A percentile compares a stretch with the other conserved stretches of the same genome.
Evolutionary conservation across 2,888 invertebrate genomes (phyloP).

Genomic region (Rotaria socialis): DNA sequence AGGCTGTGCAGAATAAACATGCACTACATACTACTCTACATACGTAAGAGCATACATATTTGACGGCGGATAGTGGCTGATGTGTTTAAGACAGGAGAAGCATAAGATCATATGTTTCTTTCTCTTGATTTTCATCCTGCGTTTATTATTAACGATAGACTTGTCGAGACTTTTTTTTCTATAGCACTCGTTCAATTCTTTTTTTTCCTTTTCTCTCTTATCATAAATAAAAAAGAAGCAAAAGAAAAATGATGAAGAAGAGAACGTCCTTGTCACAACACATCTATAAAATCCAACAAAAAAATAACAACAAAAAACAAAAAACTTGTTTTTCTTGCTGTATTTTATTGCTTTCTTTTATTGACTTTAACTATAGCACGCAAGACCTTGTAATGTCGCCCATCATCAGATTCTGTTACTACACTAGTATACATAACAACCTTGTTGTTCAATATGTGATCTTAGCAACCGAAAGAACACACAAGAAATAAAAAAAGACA

Average conservation of each 20-base stretch:
- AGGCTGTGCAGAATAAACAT: not conserved
- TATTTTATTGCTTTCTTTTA: not conserved
- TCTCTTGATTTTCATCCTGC: not conserved
- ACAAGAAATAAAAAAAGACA: not conserved
- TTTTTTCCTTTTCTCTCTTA: not conserved
- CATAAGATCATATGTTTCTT: not conserved
- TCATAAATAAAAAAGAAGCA: not conserved
- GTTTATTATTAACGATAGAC: not conserved
- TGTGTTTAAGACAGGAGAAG: too few species aligned
- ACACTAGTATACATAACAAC: not conserved
- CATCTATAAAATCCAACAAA: not conserved
- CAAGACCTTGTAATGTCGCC: constrained; percentile 18
- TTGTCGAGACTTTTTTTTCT: not conserved
- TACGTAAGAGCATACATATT: not conserved
- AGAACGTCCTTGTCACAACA: not conserved
- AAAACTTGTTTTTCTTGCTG: not conserved
- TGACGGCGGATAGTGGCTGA: not conserved
- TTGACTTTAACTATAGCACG: not conserved
- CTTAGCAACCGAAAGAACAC: constrained; percentile 9
- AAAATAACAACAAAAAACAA: not conserved
- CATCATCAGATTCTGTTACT: not conserved
- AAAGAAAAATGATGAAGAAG: not conserved
- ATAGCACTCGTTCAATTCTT: not conserved
- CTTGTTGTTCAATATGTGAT: constrained; percentile 26
- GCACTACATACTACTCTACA: not conserved